Base-by-base conservation (phyloP, 2,797 vertebrate genomes). In the Cyclopterus lumpus region DNA sequence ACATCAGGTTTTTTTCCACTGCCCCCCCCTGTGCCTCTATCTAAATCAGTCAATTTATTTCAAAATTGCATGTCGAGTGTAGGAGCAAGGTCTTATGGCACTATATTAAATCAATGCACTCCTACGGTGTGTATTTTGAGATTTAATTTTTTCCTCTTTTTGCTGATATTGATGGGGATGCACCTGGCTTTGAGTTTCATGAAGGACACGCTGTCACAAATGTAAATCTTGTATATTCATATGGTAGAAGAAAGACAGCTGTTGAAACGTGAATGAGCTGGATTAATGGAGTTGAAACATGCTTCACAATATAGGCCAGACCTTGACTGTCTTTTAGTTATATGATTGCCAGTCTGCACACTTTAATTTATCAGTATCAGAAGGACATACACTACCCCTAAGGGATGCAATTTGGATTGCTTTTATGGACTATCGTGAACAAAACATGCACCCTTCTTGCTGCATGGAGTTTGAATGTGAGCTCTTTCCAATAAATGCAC, bases 21-120 rank as follows among this genome's bases (percentile, higher is more conserved):
- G 53, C 80, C 79, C 79, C 82, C 36, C 36, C 36, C 71, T 48
- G 68, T 93, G 91, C 93, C 93, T 94, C 92, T 91, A 90, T 94
- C 94, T 95, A 95, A 95, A 95, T 95, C 95, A 95, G 93, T 95
- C 95, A 95, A 95, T 96, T 95, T 95, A 95, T 95, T 95, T 95
- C 94, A 94, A 96, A 95, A 96, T 96, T 95, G 94, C 93, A 93
- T 95, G 94, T 95, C 90, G 94, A 95, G 94, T 95, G 94, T 85
- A 80, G 89, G 92, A 93, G 93, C 92, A 93, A 94, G 93, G 92
- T 91, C 93, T 95, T 94, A 91, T 91, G 90, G 92, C 92, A 90
- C 92, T 94, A 93, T 95, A 95, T 95, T 95, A 95, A 95, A 95
- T 95, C 95, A 95, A 93, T 94, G 94, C 92, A 89, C 92, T 89